Evolutionary conservation across 2,113 vertebrate species (phyloP).

Genomic region (Toxotes jaculatrix): DNA sequence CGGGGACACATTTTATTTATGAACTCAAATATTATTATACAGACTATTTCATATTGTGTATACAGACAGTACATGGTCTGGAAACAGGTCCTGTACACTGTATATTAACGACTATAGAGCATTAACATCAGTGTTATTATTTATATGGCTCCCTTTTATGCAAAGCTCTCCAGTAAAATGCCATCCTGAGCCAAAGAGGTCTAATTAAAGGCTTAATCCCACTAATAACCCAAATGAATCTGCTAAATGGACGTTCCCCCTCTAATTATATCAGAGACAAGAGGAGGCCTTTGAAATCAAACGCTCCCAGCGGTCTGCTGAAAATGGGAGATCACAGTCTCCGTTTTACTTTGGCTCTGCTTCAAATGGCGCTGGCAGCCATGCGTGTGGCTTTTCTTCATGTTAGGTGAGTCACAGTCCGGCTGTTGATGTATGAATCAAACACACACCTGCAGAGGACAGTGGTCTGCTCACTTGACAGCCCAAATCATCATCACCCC

Average conservation of each 20-base stretch:
- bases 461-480: not conserved
- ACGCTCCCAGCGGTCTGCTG: slow-evolving; percentile 27
- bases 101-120: not conserved
- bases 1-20: not conserved
- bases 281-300: slow-evolving; percentile 51
- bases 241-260: slow-evolving; percentile 48
- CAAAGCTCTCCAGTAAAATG: slow-evolving; percentile 30
- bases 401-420: slow-evolving; percentile 31
- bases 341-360: slow-evolving; percentile 23
- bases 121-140: not conserved
- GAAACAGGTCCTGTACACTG: not conserved
- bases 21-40: not conserved
- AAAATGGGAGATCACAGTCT: slow-evolving; percentile 30
- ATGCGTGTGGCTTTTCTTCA: not conserved
- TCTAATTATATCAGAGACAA: slow-evolving; percentile 51
- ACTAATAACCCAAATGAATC: slow-evolving; percentile 63
- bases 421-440: slow-evolving; percentile 42
- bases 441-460: slow-evolving; percentile 60
- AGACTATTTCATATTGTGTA: not conserved
- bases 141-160: slow-evolving; percentile 6
- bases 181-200: slow-evolving; percentile 16
- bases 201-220: slow-evolving; percentile 68
- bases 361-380: slow-evolving; percentile 32
- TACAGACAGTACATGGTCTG: not conserved
- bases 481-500: slow-evolving; percentile 2